Evolutionary conservation across 2,797 vertebrate genomes (phyloP), one percentile per base, ranked within the genome.

Genomic region (Moxostoma hubbsi): DNA sequence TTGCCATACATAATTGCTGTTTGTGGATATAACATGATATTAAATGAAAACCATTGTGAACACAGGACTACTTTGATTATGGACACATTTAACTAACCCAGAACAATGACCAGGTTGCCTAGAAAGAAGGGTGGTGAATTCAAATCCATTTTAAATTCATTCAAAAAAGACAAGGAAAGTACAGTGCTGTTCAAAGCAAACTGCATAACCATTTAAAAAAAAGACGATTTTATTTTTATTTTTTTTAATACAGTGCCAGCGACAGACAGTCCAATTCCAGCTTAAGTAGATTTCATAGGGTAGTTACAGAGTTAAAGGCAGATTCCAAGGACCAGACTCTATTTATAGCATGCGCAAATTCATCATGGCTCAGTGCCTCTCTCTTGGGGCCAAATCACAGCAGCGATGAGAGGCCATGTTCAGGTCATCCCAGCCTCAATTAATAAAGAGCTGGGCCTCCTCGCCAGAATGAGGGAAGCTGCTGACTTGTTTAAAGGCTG

Each of bases 71-170:
- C 83, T 87, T 88, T 88, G 90, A 89, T 92, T 92, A 91, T 86
- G 86, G 87, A 90, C 85, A 88, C 85, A 89, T 91, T 91, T 90
- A 87, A 91, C 91, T 89, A 85, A 83, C 85, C 88, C 88, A 82
- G 85, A 82, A 83, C 83, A 85, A 82, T 86, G 73, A 81, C 80
- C 57, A 80, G 69, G 57, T 85, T 57, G 66, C 80, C 9, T 16
- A 72, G 13, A 49, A 36, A 61, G 10, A 71, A 46, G 59, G 50
- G 58, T 63, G 5, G 77, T 70, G 78, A 73, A 84, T 81, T 80
- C 82, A 84, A 77, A 83, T 46, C 75, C 36, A 50, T 9, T 36
- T 36, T 36, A 36, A 75, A 55, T 76, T 77, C 58, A 80, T 80
- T 49, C 15, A 78, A 81, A 81, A 45, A 36, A 36, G 36, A 36